A percentile compares a stretch with the other conserved stretches of the same genome.
Conservation (phyloP, 2,888 invertebrate genomes). For the Galerucella calmariensis region DNA sequence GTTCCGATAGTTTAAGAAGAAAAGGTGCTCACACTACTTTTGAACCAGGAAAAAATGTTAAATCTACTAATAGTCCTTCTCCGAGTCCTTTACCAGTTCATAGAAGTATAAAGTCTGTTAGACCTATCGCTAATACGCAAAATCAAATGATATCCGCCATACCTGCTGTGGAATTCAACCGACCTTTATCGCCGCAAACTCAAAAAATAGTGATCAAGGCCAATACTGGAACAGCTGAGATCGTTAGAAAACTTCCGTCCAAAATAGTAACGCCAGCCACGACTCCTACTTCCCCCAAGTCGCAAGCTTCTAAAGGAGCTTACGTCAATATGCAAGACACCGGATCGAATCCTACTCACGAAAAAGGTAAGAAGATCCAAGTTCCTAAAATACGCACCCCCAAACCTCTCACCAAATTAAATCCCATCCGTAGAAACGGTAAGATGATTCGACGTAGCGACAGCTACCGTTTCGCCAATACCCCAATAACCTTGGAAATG, state of each 20-base stretch:
- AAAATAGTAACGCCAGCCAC: conserved; percentile 72
- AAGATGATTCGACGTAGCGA: conserved; percentile 81
- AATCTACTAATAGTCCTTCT: conserved; percentile 67
- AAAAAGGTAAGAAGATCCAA: conserved; percentile 73
- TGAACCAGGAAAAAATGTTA: conserved; percentile 88
- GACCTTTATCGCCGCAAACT: conserved; percentile 73
- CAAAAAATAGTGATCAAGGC: conserved; percentile 70
- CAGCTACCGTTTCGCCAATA: conserved; percentile 86
- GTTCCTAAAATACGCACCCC: conserved; percentile 41
- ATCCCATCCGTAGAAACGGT: conserved; percentile 61
- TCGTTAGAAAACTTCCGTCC: conserved; percentile 70
- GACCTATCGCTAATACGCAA: conserved; percentile 60
- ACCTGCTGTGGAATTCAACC: conserved; percentile 52
- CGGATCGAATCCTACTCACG: conserved; percentile 71
- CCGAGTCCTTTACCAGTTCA: conserved; percentile 67
- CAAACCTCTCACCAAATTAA: conserved; percentile 48
- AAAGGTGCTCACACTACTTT: conserved; percentile 88
- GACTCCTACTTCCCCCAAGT: conserved; percentile 64
- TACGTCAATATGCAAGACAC: conserved; percentile 79
- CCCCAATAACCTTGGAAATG: conserved; percentile 74
- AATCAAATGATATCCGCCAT: conserved; percentile 47
- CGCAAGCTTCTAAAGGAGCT: conserved; percentile 67
- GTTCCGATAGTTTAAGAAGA: conserved; percentile 84
- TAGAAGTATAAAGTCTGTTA: conserved; percentile 62
- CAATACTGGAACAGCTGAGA: conserved; percentile 68